phyloP scores from a whole-genome alignment of 2,113 vertebrate genomes.

The Alexandromys fortis region DNA sequence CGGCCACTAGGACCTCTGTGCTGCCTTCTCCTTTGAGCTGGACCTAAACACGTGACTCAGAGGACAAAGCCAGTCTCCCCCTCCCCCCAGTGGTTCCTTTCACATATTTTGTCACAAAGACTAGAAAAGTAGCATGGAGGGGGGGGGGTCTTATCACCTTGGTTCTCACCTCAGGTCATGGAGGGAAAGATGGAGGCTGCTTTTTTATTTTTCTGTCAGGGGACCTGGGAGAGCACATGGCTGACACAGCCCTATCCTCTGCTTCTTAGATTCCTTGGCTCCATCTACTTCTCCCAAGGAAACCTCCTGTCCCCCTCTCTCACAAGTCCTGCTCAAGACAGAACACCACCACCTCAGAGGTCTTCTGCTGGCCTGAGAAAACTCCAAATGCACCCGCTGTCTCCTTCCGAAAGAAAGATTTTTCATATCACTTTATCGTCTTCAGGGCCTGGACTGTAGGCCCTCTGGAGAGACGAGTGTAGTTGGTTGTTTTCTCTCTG shows the following conservation, averaged over 20 bases:
- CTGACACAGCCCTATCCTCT: neutral
- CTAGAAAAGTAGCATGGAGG: neutral
- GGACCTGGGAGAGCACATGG: neutral
- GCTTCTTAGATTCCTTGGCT: neutral
- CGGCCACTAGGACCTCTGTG: neutral
- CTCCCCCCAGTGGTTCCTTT: neutral
- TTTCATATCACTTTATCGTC: neutral
- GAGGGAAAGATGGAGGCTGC: constrained; percentile 12
- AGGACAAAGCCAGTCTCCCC: neutral
- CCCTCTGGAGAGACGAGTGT: neutral
- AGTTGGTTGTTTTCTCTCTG: constrained; percentile 25
- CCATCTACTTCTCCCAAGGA: neutral
- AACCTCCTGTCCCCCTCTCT: neutral
- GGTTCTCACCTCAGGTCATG: neutral
- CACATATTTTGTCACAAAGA: neutral
- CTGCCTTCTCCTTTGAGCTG: neutral
- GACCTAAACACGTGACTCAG: neutral
- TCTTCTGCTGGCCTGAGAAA: neutral
- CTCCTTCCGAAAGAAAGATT: neutral
- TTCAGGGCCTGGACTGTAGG: neutral
- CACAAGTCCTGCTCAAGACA: neutral
- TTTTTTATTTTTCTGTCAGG: neutral
- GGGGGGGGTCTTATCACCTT: neutral
- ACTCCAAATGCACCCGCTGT: neutral
- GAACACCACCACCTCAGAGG: neutral